Evolutionary conservation across 2,113 vertebrate genomes (phyloP), one percentile per base, ranked within the genome.

Genomic region (Echinops telfairi): DNA sequence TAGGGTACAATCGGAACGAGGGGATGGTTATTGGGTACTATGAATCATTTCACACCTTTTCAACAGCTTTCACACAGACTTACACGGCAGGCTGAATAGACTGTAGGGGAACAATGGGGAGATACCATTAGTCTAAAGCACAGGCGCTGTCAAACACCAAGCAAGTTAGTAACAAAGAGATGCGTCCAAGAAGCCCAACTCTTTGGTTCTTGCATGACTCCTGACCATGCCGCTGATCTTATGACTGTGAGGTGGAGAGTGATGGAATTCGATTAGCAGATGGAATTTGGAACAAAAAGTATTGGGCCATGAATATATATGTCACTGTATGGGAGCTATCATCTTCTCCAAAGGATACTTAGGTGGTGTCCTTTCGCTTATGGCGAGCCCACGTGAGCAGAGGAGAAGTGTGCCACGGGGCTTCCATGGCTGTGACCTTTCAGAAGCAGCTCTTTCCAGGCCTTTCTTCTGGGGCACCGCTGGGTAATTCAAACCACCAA

Each of bases 161-260:
- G 81, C 89, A 94, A 91, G 96, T 97, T 97, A 98, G 97, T 88
- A 93, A 96, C 90, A 78, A 58, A 88, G 76, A 10, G 47, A 53
- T 53, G 47, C 10, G 47, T 53, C 5, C 1, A 53, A 6, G 47
- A 53, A 53, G 9, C 47, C 47, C 9, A 6, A 53, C 47, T 93
- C 89, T 57, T 19, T 12, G 92, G 64, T 78, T 73, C 64, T 79
- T 76, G 33, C 47, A 0, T 14, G 27, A 62, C 29, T 91, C 87
- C 68, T 53, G 53, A 83, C 73, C 4, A 27, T 58, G 33, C 40
- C 76, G 8, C 25, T n/a, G 38, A 33, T n/a, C 47, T 93, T 60
- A 0, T 3, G 36, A 43, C 6, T 0, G 15, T 0, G 3, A 68
- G 38, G 68, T 4, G 2, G 38, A 75, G 57, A 64, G 58, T 9